phyloP scores from a whole-genome alignment of 2,113 vertebrate species.

The Ciconia maguari region DNA sequence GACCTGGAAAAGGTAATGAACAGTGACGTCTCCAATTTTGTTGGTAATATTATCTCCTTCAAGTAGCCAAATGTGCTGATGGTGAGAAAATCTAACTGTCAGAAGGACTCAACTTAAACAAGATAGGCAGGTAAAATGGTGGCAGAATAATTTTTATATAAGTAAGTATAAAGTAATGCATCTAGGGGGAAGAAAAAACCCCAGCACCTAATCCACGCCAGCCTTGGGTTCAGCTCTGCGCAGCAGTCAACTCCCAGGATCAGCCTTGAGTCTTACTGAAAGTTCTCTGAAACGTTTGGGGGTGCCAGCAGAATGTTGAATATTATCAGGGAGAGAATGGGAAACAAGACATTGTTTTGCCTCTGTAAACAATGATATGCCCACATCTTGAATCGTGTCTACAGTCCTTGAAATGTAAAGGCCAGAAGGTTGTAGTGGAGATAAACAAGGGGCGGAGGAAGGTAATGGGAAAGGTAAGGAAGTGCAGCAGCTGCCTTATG shows the following conservation, averaged over 20 bases:
- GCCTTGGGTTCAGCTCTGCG: not conserved
- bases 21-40: not conserved
- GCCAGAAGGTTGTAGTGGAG: not conserved
- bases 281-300: not conserved
- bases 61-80: slow-evolving; percentile 18
- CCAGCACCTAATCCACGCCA: not conserved
- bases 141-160: not conserved
- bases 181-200: accelerated
- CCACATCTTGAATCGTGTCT: not conserved
- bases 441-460: not conserved
- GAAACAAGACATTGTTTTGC: not conserved
- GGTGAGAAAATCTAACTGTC: not conserved
- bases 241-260: not conserved
- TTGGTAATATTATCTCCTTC: not conserved
- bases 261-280: not conserved
- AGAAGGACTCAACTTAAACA: not conserved
- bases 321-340: not conserved
- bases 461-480: not conserved
- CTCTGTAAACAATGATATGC: not conserved
- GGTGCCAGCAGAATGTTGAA: not conserved
- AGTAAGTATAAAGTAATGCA: not conserved
- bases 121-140: not conserved
- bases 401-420: not conserved
- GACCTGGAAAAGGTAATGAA: slow-evolving; percentile 23
- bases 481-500: not conserved